Conservation (phyloP, 2,888 invertebrate genomes). For the Barypeithes pellucidus region DNA sequence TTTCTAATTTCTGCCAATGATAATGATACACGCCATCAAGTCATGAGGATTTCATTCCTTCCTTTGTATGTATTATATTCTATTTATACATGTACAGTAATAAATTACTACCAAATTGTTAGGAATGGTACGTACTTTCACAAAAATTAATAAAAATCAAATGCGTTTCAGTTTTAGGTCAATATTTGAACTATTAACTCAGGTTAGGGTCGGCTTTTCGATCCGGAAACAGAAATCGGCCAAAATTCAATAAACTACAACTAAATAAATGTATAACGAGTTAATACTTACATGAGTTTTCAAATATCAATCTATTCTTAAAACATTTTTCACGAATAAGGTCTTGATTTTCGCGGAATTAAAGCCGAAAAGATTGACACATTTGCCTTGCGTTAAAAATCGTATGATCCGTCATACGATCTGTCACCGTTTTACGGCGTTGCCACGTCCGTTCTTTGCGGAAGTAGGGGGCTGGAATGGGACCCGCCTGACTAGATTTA, state of each 20-base stretch:
- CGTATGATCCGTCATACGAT: conserved; percentile 30
- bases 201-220: conserved; percentile 10
- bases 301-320: background rate
- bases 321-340: background rate
- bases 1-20: no score
- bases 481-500: background rate
- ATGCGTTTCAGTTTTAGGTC: conserved; percentile 3
- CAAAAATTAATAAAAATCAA: background rate
- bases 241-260: background rate
- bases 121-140: no score
- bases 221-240: background rate
- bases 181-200: background rate
- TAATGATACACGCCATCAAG: no score
- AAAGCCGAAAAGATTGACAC: conserved; percentile 8
- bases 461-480: background rate
- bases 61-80: no score
- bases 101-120: background rate
- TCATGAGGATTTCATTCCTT: no score
- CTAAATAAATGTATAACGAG: background rate
- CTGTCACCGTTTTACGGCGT: conserved; percentile 7
- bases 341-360: background rate
- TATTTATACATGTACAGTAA: no score
- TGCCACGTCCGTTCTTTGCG: background rate
- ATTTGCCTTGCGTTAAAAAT: conserved; percentile 29
- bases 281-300: conserved; percentile 7